Conservation (phyloP, 2,888 invertebrate species). For the Coenonympha glycerion region DNA sequence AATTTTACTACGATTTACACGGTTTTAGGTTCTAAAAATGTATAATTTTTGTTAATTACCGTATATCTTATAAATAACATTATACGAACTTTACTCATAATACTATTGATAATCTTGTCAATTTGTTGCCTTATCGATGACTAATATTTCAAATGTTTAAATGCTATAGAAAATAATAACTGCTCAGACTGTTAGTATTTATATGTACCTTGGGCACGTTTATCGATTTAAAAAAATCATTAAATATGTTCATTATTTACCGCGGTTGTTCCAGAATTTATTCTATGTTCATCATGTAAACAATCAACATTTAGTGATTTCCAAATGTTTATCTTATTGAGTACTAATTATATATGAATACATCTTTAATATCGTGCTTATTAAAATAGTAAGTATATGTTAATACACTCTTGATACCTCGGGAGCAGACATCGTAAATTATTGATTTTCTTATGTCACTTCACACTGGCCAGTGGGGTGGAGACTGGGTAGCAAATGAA, state of each 20-base stretch:
- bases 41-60: not conserved
- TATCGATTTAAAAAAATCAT: not conserved
- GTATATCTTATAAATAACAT: not conserved
- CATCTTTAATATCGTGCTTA: not conserved
- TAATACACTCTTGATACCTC: conserved; percentile 12
- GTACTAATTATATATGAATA: not conserved
- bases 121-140: conserved; percentile 27
- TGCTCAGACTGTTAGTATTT: not conserved
- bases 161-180: not conserved
- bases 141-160: conserved; percentile 19
- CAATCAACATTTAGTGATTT: not conserved
- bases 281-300: not conserved
- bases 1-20: not conserved
- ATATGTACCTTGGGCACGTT: too few species aligned
- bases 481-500: conserved; percentile 18
- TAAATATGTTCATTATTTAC: not conserved
- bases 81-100: not conserved
- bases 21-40: not conserved
- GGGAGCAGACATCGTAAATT: conserved; percentile 25
- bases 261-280: not conserved
- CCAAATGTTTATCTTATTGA: not conserved
- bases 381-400: not conserved
- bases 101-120: not conserved
- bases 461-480: conserved; percentile 19
- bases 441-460: conserved; percentile 36